phyloP scores from a whole-genome alignment of 2,888 invertebrate genomes.

The Thereva nobilitata region DNA sequence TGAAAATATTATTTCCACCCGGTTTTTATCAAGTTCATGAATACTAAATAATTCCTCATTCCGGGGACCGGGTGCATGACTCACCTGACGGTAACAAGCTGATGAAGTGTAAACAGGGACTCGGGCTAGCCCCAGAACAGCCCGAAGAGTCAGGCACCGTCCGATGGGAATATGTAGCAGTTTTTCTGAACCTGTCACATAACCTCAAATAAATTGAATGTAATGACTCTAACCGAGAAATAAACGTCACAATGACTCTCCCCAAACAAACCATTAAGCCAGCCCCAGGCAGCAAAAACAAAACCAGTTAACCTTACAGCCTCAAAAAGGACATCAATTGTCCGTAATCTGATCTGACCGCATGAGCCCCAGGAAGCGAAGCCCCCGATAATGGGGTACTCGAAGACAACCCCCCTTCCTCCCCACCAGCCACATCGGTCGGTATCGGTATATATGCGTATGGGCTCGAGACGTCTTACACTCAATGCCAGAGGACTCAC shows the following conservation, averaged over 20 bases:
- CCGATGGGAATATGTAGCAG: too few relatives aligned
- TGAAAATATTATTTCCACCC: too few relatives aligned
- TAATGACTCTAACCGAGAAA: slow-evolving; percentile 23
- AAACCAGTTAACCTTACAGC: slow-evolving; percentile 30
- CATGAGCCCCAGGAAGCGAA: slow-evolving; percentile 27
- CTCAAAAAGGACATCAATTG: slow-evolving; percentile 33
- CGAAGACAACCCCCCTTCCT: not conserved
- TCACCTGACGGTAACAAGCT: too few relatives aligned
- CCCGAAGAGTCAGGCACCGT: too few relatives aligned
- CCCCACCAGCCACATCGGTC: not conserved
- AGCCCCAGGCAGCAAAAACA: slow-evolving; percentile 16
- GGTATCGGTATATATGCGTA: too few relatives aligned
- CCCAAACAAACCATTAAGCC: slow-evolving; percentile 23
- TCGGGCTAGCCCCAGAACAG: too few relatives aligned
- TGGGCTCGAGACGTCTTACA: too few relatives aligned
- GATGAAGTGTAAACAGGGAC: too few relatives aligned
- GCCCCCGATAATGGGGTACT: slow-evolving; percentile 23
- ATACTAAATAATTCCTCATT: too few relatives aligned
- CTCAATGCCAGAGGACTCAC: too few relatives aligned
- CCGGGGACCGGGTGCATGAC: too few relatives aligned
- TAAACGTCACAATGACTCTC: slow-evolving; percentile 26
- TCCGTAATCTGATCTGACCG: slow-evolving; percentile 33
- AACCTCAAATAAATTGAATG: slow-evolving; percentile 33
- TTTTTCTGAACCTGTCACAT: slow-evolving; percentile 24
- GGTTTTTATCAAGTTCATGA: too few relatives aligned